Evolutionary conservation across 92 coral and sea anemone species (phyloP), one percentile per base, ranked within the genome.

Genomic region (Bergia sp.): DNA sequence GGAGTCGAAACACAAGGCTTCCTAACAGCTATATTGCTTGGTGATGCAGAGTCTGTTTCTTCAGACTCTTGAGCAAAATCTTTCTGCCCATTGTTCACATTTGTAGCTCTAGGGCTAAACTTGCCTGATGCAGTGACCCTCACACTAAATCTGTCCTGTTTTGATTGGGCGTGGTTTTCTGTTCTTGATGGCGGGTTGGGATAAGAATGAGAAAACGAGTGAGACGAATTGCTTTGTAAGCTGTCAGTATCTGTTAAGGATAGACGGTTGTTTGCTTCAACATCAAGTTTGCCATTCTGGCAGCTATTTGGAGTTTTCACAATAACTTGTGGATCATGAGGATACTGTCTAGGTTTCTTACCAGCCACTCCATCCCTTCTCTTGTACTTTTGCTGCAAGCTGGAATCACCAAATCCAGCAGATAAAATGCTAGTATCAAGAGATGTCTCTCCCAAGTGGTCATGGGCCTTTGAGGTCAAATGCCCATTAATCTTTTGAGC

Each of bases 171-270:
- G 55, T 84, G 79, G 23, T 76, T 89, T 38, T 61, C 74, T 77
- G 53, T 88, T 86, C 66, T 50, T 45, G 41, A 29, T 47, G 80
- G 36, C 64, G 79, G 80, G 18, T 87, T 85, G 45, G 96, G 86
- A 89, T 76, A 43, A n/a, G 94, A 91, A 42, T 95, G 94, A 53
- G 96, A 92, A 66, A 94, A 90, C 4, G 98, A 95, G 84, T 94
- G 90, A 1, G 98, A 95, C 2, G 98, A 95, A 8, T 94, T 82
- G 72, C 98, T 95, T 74, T 92, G 95, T 23, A 93, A 66, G 83
- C 98, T 95, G 83, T 95, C 98, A 58, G 92, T 90, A 86, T 95
- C 98, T 58, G 91, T 73, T 7, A 82, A 81, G 18, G 88, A 84
- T 23, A 75, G 55, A 20, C 86, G 75, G 57, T 90, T 82, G 44